phyloP scores from a whole-genome alignment of 2,797 vertebrate genomes.

The Sitta carolinensis region DNA sequence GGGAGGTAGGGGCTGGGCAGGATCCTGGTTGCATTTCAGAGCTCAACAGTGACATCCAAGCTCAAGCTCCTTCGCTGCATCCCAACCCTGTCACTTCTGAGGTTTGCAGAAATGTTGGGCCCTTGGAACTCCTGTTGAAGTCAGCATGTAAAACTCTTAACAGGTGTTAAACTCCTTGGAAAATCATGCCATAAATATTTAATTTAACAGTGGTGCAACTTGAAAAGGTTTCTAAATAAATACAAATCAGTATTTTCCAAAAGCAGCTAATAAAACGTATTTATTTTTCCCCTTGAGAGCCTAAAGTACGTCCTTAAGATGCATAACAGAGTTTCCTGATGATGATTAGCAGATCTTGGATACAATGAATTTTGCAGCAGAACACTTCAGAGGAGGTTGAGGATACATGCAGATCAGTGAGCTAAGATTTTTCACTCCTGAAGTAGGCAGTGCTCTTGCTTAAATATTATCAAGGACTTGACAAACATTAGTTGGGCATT shows the following conservation, averaged over 20 bases:
- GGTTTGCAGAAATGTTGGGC: not conserved
- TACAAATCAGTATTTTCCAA: conserved; percentile 68
- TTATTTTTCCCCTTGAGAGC: conserved; percentile 66
- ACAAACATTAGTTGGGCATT: conserved; percentile 14
- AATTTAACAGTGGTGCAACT: conserved; percentile 62
- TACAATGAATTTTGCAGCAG: conserved; percentile 48
- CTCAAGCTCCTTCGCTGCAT: not conserved
- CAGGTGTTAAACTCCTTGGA: conserved; percentile 52
- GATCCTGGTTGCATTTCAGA: not conserved
- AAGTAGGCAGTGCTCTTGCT: conserved; percentile 13
- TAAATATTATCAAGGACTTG: conserved; percentile 48
- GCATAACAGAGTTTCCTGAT: conserved; percentile 53
- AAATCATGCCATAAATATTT: conserved; percentile 67
- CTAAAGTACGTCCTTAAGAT: conserved; percentile 59
- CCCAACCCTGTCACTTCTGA: not conserved
- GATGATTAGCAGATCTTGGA: conserved; percentile 44
- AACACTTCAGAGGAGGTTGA: conserved; percentile 16
- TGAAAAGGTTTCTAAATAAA: conserved; percentile 65
- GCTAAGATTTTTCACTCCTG: conserved; percentile 16
- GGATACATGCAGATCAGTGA: not conserved
- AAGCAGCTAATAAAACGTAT: conserved; percentile 65
- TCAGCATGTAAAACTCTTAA: not conserved
- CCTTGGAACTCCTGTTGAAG: not conserved
- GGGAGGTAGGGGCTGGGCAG: not conserved
- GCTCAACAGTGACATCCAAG: not conserved